Conservation (phyloP, 1,140 invertebrate species). For the Solen grandis region DNA sequence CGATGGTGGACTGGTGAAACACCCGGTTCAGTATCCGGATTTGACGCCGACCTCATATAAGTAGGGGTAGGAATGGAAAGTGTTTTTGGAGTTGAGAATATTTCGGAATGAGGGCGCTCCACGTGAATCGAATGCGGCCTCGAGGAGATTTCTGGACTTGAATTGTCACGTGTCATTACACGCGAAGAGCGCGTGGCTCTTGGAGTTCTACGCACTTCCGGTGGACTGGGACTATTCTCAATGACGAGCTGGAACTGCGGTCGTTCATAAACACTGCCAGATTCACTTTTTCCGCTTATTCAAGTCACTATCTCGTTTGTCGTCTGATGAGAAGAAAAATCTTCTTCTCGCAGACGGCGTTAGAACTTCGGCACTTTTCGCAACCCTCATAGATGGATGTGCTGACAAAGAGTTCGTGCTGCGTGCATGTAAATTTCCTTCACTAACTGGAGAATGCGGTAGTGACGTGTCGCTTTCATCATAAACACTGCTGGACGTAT, state of each 20-base stretch:
- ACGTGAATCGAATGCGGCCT: conserved; percentile 48
- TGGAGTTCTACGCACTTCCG: conserved; percentile 35
- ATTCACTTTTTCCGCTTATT: conserved; percentile 42
- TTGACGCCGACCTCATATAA: conserved; percentile 22
- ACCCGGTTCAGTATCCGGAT: neutral
- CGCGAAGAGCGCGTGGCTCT: conserved; percentile 21
- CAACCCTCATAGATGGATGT: conserved; percentile 21
- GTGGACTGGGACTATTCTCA: conserved; percentile 52
- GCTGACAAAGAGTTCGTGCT: neutral
- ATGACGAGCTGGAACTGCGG: conserved; percentile 52
- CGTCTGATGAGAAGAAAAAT: conserved; percentile 24
- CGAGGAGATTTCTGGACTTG: conserved; percentile 22
- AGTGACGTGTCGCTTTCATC: conserved; percentile 50
- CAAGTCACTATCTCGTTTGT: neutral
- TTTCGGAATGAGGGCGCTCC: conserved; percentile 39
- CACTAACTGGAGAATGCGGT: conserved; percentile 49
- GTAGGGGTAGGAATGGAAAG: conserved; percentile 48
- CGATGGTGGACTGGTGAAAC: conserved; percentile 10
- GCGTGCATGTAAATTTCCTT: conserved; percentile 19
- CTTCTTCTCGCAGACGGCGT: conserved; percentile 41
- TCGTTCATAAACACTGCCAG: conserved; percentile 29
- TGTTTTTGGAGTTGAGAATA: conserved; percentile 40
- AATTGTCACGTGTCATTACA: conserved; percentile 42
- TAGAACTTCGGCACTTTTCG: conserved; percentile 50
- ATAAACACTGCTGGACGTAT: conserved; percentile 46